phyloP scores from a whole-genome alignment of 2,797 vertebrate genomes.

The Girardinus metallicus region DNA sequence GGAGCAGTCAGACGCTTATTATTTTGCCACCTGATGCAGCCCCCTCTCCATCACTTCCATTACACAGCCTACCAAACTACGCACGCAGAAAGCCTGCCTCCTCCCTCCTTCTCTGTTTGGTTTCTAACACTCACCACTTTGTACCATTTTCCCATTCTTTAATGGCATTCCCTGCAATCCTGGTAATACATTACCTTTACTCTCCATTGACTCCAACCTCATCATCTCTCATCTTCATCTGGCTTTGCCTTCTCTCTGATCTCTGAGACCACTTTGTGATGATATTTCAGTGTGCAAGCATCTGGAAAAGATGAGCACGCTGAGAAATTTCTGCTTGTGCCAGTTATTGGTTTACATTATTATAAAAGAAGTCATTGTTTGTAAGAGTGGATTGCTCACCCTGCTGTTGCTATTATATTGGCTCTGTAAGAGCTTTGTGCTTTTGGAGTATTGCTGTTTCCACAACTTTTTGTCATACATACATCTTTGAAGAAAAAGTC shows the following conservation, averaged over 20 bases:
- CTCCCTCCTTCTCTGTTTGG: conserved; percentile 11
- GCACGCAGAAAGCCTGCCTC: conserved; percentile 7
- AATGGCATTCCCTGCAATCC: conserved; percentile 33
- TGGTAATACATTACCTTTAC: conserved; percentile 19
- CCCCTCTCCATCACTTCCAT: conserved; percentile 30
- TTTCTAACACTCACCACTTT: conserved; percentile 28
- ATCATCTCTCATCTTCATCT: conserved; percentile 47
- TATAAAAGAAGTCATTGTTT: conserved; percentile 79
- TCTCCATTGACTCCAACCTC: conserved; percentile 42
- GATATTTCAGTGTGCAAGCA: conserved; percentile 63
- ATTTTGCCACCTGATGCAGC: conserved; percentile 63
- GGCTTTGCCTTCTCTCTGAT: conserved; percentile 39
- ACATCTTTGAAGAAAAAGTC: neutral
- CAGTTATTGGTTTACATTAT: conserved; percentile 77
- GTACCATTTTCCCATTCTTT: conserved; percentile 26
- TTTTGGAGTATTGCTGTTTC: conserved; percentile 52
- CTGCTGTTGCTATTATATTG: conserved; percentile 47
- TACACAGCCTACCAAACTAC: conserved; percentile 39
- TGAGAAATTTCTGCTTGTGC: conserved; percentile 51
- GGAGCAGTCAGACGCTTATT: conserved; percentile 63
- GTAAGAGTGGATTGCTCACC: conserved; percentile 49
- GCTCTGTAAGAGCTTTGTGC: conserved; percentile 33
- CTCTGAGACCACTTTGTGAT: conserved; percentile 45
- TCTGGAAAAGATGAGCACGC: conserved; percentile 73
- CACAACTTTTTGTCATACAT: conserved; percentile 21